Evolutionary conservation across 2,113 vertebrate species (phyloP).

Genomic region (Cryptotis parvus): DNA sequence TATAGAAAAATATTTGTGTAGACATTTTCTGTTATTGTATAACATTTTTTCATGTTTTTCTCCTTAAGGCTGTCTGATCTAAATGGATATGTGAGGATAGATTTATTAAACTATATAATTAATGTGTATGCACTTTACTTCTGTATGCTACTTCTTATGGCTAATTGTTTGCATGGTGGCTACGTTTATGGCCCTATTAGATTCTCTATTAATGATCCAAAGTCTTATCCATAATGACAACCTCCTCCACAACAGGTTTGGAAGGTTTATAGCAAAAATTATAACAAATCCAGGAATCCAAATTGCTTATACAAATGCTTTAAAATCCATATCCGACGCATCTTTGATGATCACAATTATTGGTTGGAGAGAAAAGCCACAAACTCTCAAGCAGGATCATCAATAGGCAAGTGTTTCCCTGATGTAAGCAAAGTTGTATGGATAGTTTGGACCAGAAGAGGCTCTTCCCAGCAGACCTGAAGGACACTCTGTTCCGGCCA

Average conservation of each 20-base stretch:
- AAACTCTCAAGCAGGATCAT: background rate
- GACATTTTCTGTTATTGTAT: slow-evolving; percentile 11
- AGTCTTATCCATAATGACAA: background rate
- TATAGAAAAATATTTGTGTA: background rate
- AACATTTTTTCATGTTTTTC: background rate
- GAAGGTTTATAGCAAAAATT: background rate
- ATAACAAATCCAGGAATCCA: background rate
- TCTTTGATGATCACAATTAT: background rate
- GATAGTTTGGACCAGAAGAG: background rate
- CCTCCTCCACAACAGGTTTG: background rate
- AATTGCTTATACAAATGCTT: background rate
- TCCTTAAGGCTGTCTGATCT: too few species aligned
- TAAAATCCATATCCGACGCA: background rate
- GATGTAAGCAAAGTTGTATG: background rate
- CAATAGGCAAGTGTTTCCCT: background rate
- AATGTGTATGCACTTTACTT: too few species aligned
- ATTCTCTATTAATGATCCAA: background rate
- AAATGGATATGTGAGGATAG: too few species aligned
- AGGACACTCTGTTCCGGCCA: slow-evolving; percentile 25
- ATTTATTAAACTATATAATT: too few species aligned
- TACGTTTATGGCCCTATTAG: background rate
- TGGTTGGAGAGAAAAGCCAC: background rate
- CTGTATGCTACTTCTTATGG: background rate
- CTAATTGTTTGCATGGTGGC: background rate
- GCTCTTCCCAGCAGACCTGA: slow-evolving; percentile 29